Percentiles rank a stretch among this genome's conserved stretches.
These are phyloP conservation scores for Platerodrilus igneus DNA, from an alignment of 2,888 invertebrate genomes.

Conservation along the genomic window DNA sequence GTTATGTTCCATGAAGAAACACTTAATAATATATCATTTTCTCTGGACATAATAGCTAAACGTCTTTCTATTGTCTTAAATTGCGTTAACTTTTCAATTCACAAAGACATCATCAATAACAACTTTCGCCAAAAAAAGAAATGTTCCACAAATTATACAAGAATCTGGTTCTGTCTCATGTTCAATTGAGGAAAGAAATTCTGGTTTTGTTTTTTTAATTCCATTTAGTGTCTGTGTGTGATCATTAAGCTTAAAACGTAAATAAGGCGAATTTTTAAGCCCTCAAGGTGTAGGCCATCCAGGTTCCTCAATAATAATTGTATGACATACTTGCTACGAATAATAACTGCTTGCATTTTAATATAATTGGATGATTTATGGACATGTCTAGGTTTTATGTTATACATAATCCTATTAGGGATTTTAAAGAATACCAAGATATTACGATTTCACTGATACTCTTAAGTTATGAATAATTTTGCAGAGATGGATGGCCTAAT, in stretches of 20 bases:
- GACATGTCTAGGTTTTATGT: neutral
- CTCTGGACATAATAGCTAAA: conserved; percentile 14
- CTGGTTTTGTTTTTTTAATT: no score
- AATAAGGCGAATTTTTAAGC: conserved; percentile 11
- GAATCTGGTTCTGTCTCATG: conserved; percentile 15
- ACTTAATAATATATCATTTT: conserved; percentile 29
- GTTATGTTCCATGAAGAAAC: conserved; percentile 27
- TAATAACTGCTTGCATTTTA: conserved; percentile 15
- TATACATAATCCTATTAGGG: conserved; percentile 7
- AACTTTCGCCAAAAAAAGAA: conserved; percentile 29
- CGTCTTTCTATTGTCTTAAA: conserved; percentile 20
- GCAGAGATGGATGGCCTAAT: conserved; percentile 44
- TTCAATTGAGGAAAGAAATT: no score
- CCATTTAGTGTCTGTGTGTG: no score
- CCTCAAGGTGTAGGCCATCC: conserved; percentile 15
- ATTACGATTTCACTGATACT: conserved; percentile 15
- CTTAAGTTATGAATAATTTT: conserved; percentile 42
- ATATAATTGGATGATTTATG: conserved; percentile 19
- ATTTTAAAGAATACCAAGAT: conserved; percentile 3
- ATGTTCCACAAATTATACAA: conserved; percentile 16
- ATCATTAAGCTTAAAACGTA: conserved; percentile 11
- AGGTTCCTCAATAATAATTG: conserved; percentile 12
- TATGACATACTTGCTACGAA: conserved; percentile 17
- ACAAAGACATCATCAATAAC: no score
- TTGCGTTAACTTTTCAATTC: conserved; percentile 3